Conservation (phyloP, 2,113 vertebrate genomes). For the Corvus moneduloides region DNA sequence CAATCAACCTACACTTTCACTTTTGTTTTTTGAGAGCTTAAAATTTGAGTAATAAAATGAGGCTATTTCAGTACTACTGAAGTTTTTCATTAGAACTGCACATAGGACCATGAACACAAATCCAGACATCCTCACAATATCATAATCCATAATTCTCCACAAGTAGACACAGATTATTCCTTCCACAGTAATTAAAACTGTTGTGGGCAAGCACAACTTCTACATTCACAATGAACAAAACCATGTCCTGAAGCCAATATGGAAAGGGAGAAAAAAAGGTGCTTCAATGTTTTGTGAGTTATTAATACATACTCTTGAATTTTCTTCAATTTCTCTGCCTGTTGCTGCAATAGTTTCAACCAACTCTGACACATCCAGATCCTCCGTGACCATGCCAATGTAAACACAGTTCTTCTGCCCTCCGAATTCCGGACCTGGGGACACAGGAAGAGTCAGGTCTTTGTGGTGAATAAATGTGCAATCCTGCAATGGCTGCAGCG, state of each 20-base stretch:
- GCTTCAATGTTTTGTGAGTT: background rate
- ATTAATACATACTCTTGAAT: constrained; percentile 82
- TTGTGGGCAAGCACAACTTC: background rate
- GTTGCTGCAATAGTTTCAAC: constrained; percentile 86
- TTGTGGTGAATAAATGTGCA: background rate
- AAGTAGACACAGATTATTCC: background rate
- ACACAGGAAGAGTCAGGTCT: background rate
- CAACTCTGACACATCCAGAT: constrained; percentile 84
- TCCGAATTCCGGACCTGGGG: constrained; percentile 83
- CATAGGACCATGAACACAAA: background rate
- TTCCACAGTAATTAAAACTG: background rate
- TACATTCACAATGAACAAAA: constrained; percentile 19
- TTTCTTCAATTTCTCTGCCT: constrained; percentile 93
- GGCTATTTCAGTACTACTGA: background rate
- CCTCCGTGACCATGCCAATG: constrained; percentile 88
- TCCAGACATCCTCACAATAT: background rate
- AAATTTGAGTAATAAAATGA: background rate
- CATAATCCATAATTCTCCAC: background rate
- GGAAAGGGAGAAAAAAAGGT: background rate
- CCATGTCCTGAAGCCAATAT: background rate
- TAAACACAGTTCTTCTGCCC: constrained; percentile 86
- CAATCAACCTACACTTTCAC: background rate
- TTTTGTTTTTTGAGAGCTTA: background rate
- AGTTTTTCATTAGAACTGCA: background rate
- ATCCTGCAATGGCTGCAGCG: background rate